A percentile compares a stretch with the other conserved stretches of the same genome.
Evolutionary conservation across 2,797 vertebrate genomes (phyloP).

Genomic region (Spinus olivaceus): DNA sequence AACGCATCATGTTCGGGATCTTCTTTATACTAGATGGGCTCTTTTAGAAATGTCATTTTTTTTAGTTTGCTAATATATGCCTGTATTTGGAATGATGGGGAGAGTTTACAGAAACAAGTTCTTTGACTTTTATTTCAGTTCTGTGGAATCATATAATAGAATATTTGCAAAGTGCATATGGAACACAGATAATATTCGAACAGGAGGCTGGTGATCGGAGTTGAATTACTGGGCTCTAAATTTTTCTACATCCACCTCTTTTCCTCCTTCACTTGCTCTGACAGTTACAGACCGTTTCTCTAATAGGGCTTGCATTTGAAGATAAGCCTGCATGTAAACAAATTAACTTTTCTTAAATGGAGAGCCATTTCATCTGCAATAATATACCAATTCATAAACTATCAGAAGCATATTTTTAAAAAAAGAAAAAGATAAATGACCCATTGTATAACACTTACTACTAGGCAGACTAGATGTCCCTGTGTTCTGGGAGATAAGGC

Average conservation of each 20-base stretch:
- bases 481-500: conserved; percentile 88
- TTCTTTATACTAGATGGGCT: neutral
- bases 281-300: conserved; percentile 71
- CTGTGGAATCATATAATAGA: neutral
- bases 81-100: neutral
- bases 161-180: neutral
- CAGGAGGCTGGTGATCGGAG: neutral
- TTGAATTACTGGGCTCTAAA: conserved; percentile 67
- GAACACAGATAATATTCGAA: neutral
- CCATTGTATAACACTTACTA: conserved; percentile 78
- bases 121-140: neutral
- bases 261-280: conserved; percentile 62
- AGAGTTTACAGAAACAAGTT: neutral
- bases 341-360: conserved; percentile 81
- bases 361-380: conserved; percentile 75
- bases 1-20: neutral
- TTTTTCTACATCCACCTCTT: conserved; percentile 68
- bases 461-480: conserved; percentile 78
- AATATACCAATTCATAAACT: conserved; percentile 80
- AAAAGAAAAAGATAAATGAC: conserved; percentile 89
- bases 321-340: conserved; percentile 80
- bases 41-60: neutral
- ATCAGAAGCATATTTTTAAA: conserved; percentile 78
- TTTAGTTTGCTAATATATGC: neutral
- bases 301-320: conserved; percentile 79